Conservation (phyloP, 2,113 vertebrate genomes). For the Pelodiscus sinensis region DNA sequence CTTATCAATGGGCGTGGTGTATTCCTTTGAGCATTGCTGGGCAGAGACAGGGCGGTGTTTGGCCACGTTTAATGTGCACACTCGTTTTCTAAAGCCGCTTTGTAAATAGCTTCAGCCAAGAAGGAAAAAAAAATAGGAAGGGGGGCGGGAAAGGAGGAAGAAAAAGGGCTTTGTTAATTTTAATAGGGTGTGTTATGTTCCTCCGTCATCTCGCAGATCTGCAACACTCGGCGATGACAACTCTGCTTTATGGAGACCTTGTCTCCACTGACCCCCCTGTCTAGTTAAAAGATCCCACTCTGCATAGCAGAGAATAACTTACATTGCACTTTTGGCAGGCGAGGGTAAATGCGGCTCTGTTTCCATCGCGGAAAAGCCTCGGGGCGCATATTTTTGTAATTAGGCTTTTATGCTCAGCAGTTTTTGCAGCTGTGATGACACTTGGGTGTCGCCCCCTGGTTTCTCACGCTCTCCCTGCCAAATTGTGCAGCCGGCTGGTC, state of each 20-base stretch:
- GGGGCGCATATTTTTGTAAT: slow-evolving; percentile 92
- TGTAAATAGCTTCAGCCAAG: slow-evolving; percentile 51
- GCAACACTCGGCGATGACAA: slow-evolving; percentile 53
- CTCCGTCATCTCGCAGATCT: slow-evolving; percentile 38
- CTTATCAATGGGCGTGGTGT: slow-evolving; percentile 18
- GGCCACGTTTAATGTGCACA: slow-evolving; percentile 40
- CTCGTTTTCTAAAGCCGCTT: slow-evolving; percentile 43
- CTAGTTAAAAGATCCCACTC: slow-evolving; percentile 77
- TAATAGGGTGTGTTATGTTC: slow-evolving; percentile 46
- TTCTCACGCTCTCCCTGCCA: slow-evolving; percentile 92
- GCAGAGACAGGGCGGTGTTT: slow-evolving; percentile 22
- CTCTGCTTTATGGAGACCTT: slow-evolving; percentile 33
- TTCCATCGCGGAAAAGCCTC: slow-evolving; percentile 84
- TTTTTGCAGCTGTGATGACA: slow-evolving; percentile 95
- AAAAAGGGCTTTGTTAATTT: slow-evolving; percentile 56
- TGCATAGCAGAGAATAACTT: slow-evolving; percentile 73
- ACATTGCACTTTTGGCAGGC: slow-evolving; percentile 71
- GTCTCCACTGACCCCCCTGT: not conserved
- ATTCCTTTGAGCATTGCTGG: slow-evolving; percentile 49
- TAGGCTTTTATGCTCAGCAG: slow-evolving; percentile 89
- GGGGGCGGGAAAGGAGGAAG: not conserved
- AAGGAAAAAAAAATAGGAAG: accelerated
- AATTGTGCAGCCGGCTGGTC: slow-evolving; percentile 79
- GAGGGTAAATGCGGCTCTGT: slow-evolving; percentile 82
- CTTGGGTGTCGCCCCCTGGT: slow-evolving; percentile 89